Evolutionary conservation across 2,113 vertebrate genomes (phyloP), one percentile per base, ranked within the genome.

Genomic region (Alligator mississippiensis): DNA sequence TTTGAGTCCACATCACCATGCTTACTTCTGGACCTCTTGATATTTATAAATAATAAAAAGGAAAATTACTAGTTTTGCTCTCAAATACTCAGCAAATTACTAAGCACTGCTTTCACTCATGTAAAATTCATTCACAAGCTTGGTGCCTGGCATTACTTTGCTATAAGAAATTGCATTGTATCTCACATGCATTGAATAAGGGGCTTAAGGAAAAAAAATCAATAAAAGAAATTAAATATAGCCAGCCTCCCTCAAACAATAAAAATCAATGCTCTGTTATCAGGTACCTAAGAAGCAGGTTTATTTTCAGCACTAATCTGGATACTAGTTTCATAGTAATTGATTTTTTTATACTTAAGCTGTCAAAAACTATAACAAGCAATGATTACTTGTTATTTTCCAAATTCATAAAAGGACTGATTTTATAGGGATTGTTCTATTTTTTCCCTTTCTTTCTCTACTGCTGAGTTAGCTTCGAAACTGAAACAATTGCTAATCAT

Each of bases 161-260:
- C 72, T 85, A 72, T 93, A 95, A 96, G 75, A 96, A 97, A 97
- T 95, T 94, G 62, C 70, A 90, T 95, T 98, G 96, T 95, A 95
- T 91, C 96, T 95, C 84, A 59, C 78, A 96, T 96, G 74, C 83
- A 87, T 72, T 94, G 87, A 97, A 93, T 93, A 98, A 79, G 93
- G 30, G 91, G 77, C 79, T 97, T 97, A 94, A 75, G 85, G 38
- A 90, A 94, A 90, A 89, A 87, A 96, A 92, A 97, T 97, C 92
- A 94, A 96, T 97, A 94, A 96, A 97, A 97, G 59, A 96, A 95
- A 97, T 97, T 98, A 96, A 97, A 98, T 96, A 97, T 94, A 98
- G 86, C 83, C 85, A 96, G 62, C 63, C 70, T 96, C 93, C 74
- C 94, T 97, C 82, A 97, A 97, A 97, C 61, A 94, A 96, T 90